These are phyloP conservation scores for Dissostichus mawsoni DNA, from an alignment of 2,113 vertebrate species.

Conservation along the genomic window DNA sequence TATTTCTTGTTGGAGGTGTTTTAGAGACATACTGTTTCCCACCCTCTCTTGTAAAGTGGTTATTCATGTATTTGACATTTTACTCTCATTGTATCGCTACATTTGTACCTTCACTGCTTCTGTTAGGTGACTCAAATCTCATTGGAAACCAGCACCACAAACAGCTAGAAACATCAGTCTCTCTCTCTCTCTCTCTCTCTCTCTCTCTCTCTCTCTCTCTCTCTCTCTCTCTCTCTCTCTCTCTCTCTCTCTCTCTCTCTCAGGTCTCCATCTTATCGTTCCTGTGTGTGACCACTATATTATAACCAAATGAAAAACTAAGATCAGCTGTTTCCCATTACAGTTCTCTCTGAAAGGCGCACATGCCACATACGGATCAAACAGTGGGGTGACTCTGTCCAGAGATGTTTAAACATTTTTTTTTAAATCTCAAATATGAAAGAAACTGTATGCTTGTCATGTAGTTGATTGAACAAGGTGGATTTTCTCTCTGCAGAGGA, in stretches of 20 bases:
- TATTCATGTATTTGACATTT: neutral
- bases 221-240: no score
- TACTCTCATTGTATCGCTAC: neutral
- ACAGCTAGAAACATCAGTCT: neutral
- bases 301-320: constrained; percentile 57
- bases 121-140: neutral
- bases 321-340: constrained; percentile 69
- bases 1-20: constrained; percentile 1
- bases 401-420: constrained; percentile 2
- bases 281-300: constrained; percentile 73
- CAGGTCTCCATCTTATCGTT: constrained; percentile 64
- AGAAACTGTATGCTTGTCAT: neutral
- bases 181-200: constrained; percentile 25
- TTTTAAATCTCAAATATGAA: constrained; percentile 14
- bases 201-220: constrained; percentile 34
- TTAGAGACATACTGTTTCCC: neutral
- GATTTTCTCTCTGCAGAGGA: neutral
- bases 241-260: constrained; percentile 23
- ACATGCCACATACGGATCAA: neutral
- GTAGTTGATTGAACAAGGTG: neutral
- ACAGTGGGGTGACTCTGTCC: constrained; percentile 11
- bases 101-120: neutral
- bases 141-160: constrained; percentile 12
- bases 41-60: neutral
- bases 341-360: constrained; percentile 30